A percentile compares a stretch with the other conserved stretches of the same genome.
Evolutionary conservation across 2,888 invertebrate genomes (phyloP).

Genomic region (Sarcophaga variegata): DNA sequence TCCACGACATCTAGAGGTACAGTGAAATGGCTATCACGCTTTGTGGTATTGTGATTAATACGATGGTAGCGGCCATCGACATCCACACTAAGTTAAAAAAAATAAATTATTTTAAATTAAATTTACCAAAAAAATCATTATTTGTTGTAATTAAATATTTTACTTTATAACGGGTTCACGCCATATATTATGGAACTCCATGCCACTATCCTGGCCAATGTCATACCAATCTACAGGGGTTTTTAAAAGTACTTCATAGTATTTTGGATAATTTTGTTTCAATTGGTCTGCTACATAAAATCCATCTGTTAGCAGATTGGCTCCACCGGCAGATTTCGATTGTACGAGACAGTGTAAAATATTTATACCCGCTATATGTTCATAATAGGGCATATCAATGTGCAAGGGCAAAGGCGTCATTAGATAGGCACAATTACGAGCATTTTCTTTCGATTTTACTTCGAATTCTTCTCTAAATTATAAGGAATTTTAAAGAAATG

Average conservation of each 20-base stretch:
- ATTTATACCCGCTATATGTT: conserved; percentile 87
- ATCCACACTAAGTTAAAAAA: conserved; percentile 72
- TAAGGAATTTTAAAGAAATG: background rate
- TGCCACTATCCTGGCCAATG: conserved; percentile 85
- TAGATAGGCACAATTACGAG: conserved; percentile 89
- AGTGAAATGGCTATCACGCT: conserved; percentile 86
- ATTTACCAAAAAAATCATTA: background rate
- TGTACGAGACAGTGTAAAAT: conserved; percentile 88
- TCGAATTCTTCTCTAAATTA: conserved; percentile 84
- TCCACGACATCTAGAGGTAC: conserved; percentile 84
- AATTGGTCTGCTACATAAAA: conserved; percentile 85
- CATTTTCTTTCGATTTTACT: conserved; percentile 86
- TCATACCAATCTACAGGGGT: conserved; percentile 89
- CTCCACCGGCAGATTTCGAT: conserved; percentile 85
- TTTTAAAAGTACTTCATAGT: conserved; percentile 84
- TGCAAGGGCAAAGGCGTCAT: conserved; percentile 87
- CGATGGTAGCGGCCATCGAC: conserved; percentile 83
- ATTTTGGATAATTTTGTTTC: conserved; percentile 83
- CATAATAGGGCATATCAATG: conserved; percentile 89
- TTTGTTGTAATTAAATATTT: conserved; percentile 20
- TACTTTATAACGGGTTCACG: conserved; percentile 85
- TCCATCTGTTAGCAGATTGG: conserved; percentile 86
- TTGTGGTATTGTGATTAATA: conserved; percentile 88
- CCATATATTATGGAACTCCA: conserved; percentile 85
- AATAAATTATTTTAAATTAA: background rate